phyloP scores from a whole-genome alignment of 2,113 vertebrate species.

The Syrrhaptes paradoxus region DNA sequence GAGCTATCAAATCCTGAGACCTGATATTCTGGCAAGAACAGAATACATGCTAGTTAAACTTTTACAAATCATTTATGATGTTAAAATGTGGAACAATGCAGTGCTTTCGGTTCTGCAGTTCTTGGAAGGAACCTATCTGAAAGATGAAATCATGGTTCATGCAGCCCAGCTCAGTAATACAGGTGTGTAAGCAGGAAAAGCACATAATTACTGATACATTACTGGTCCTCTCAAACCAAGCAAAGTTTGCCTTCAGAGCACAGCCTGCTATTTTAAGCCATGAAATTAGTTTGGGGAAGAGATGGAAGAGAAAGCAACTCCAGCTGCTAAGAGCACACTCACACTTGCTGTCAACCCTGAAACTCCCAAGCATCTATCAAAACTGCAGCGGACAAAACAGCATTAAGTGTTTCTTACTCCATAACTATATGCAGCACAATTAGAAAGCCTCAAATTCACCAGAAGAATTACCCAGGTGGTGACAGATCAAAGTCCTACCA shows the following conservation, averaged over 20 bases:
- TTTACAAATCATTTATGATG: background rate
- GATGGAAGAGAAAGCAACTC: background rate
- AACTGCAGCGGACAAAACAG: background rate
- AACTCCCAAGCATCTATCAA: background rate
- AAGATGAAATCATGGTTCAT: background rate
- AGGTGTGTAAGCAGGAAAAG: background rate
- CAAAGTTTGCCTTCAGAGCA: background rate
- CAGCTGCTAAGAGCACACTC: background rate
- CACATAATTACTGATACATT: background rate
- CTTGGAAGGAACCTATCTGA: background rate
- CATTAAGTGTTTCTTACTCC: background rate
- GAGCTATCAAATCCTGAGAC: background rate
- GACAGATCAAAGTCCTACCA: background rate
- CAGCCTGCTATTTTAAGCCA: background rate
- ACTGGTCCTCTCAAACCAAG: background rate
- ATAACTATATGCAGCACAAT: background rate
- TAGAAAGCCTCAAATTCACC: background rate
- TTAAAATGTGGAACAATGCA: background rate
- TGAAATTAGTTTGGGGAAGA: background rate
- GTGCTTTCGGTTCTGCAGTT: background rate
- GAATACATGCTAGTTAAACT: background rate
- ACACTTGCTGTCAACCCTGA: background rate
- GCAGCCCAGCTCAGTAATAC: background rate
- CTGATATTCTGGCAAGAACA: background rate
- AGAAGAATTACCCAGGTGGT: background rate